Evolutionary conservation across 2,113 vertebrate species (phyloP), one percentile per base, ranked within the genome.

Genomic region (Odontesthes bonariensis): DNA sequence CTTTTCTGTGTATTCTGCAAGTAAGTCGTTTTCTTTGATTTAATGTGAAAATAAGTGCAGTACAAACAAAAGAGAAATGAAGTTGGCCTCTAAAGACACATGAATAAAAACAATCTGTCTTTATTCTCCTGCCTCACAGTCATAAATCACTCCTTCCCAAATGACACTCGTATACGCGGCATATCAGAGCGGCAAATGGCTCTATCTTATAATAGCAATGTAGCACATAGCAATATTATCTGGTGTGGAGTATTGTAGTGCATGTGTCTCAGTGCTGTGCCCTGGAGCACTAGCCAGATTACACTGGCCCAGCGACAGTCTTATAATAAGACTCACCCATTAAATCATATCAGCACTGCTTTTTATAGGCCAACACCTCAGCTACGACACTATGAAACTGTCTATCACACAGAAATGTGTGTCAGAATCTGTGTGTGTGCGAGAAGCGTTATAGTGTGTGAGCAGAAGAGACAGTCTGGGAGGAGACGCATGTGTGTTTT

Each of bases 261-360:
- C 86, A 85, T 83, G 86, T 90, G 88, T 92, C 86, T 92, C 76
- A 79, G 85, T 58, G 77, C 80, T 69, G 83, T 90, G 91, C 90
- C 94, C 91, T 23, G 82, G 79, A 92, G 92, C 91, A 78, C 79
- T 83, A 82, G 88, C 90, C 87, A 90, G 92, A 93, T 93, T 92
- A 92, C 85, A 85, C 79, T 56, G 90, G 85, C 90, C 89, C 83
- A 82, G 91, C 88, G 85, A 93, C 91, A 90, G 90, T 90, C 90
- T 93, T 93, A 92, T 93, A 93, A 92, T 94, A 93, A 92, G 88
- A 91, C 88, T 86, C 75, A 87, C 84, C 90, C 90, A 91, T 94
- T 91, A 94, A 94, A 93, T 93, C 93, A 90, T 93, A 94, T 93
- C 93, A 93, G 91, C 84, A 74, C 88, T 88, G 89, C 91, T 93